These are phyloP conservation scores for Bergia sp. DNA, from an alignment of 92 coral and sea anemone genomes.

Conservation along the genomic window DNA sequence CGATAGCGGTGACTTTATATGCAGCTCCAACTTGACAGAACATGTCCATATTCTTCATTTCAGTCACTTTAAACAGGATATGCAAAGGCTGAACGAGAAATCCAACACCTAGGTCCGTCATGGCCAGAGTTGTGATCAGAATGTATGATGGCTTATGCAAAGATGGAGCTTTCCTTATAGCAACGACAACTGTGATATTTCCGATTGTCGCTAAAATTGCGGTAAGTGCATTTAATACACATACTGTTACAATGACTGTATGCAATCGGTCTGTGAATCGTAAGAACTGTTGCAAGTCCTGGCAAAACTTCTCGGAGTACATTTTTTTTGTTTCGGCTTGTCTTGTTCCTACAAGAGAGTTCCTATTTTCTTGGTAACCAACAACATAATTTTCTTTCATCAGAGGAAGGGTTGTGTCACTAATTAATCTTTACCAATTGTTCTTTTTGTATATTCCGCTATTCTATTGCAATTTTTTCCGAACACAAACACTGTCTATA, in stretches of 20 bases:
- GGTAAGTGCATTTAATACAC: not conserved
- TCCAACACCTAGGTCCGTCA: conserved; percentile 37
- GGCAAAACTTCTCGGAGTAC: conserved; percentile 12
- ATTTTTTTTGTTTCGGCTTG: not conserved
- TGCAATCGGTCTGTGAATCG: conserved; percentile 20
- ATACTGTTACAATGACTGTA: conserved; percentile 8
- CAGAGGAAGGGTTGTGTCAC: not conserved
- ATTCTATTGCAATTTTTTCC: too few species aligned
- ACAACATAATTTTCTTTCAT: not conserved
- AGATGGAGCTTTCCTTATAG: conserved; percentile 3
- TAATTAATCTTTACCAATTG: too few species aligned
- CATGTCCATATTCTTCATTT: conserved; percentile 7
- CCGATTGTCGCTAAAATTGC: not conserved
- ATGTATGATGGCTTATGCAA: conserved; percentile 25
- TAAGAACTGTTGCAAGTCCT: conserved; percentile 12
- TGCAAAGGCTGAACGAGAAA: conserved; percentile 26
- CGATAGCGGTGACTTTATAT: conserved; percentile 30
- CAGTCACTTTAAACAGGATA: conserved; percentile 30
- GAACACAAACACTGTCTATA: too few species aligned
- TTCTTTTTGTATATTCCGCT: too few species aligned
- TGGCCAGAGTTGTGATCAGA: conserved; percentile 23
- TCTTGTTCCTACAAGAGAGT: not conserved
- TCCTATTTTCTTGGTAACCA: too few species aligned
- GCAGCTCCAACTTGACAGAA: conserved; percentile 31
- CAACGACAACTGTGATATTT: not conserved